Evolutionary conservation across 2,888 invertebrate species (phyloP).

Genomic region (Acholoe squamosa): DNA sequence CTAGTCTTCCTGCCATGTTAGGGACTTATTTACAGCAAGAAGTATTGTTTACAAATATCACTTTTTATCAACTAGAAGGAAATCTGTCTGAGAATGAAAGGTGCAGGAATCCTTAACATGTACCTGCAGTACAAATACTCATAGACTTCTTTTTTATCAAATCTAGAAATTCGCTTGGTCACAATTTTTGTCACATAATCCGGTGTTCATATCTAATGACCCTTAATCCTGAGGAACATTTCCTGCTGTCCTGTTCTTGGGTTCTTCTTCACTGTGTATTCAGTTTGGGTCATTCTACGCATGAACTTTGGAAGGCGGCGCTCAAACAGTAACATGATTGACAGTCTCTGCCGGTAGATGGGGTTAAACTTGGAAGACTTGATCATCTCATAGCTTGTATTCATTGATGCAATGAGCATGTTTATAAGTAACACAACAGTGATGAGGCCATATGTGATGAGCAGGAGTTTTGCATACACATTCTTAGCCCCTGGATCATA

Average conservation of each 20-base stretch:
- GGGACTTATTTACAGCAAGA: too few species aligned
- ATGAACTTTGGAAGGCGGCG: background rate
- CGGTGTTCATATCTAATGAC: too few species aligned
- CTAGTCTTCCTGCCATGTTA: too few species aligned
- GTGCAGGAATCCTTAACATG: too few species aligned
- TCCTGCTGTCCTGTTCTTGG: background rate
- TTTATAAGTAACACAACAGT: slow-evolving; percentile 18
- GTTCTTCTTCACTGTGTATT: background rate
- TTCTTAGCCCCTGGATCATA: background rate
- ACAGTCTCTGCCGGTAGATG: background rate
- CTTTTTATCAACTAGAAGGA: too few species aligned
- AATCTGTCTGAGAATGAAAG: too few species aligned
- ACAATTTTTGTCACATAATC: too few species aligned
- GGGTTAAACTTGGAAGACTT: background rate
- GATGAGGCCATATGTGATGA: slow-evolving; percentile 18
- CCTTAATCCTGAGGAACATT: background rate
- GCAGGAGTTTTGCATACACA: background rate
- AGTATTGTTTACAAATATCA: too few species aligned
- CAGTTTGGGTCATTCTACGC: background rate
- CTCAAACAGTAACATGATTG: slow-evolving; percentile 5
- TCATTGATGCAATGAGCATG: slow-evolving; percentile 33
- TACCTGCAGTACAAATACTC: too few species aligned
- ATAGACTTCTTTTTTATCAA: too few species aligned
- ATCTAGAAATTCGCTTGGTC: too few species aligned
- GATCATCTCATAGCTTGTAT: slow-evolving; percentile 32